Percentiles rank a stretch among this genome's conserved stretches.
Evolutionary conservation across 2,113 vertebrate genomes (phyloP).

Genomic region (Cavia aperea): DNA sequence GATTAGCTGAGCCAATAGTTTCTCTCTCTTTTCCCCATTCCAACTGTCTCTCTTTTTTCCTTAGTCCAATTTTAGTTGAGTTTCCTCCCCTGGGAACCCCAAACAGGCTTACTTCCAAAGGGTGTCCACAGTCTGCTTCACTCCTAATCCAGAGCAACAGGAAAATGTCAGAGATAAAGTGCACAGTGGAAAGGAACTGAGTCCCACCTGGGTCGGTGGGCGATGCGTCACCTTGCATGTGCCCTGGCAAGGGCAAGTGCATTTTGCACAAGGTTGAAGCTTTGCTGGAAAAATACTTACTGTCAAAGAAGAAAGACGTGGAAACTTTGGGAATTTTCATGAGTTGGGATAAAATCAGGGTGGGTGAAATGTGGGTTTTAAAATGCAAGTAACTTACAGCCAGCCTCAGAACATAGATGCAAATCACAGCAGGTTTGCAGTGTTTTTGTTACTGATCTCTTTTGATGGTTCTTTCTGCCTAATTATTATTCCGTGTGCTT

Average conservation of each 20-base stretch:
- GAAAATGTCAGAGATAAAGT: neutral
- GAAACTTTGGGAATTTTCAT: neutral
- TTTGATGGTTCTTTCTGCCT: neutral
- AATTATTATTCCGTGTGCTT: conserved; percentile 35
- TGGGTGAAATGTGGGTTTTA: neutral
- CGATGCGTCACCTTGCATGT: neutral
- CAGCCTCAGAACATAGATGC: neutral
- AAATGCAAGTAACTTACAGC: neutral
- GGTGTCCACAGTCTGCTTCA: neutral
- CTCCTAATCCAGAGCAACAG: neutral
- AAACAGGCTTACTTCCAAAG: neutral
- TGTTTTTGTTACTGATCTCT: neutral
- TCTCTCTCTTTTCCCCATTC: neutral
- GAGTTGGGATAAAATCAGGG: neutral
- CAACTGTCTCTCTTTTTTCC: neutral
- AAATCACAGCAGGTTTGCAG: neutral
- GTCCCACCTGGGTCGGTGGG: neutral
- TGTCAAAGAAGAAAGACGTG: neutral
- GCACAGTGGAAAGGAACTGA: neutral
- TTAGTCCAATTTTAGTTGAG: neutral
- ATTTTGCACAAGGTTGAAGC: neutral
- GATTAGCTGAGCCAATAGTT: neutral
- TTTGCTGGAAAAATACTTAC: neutral
- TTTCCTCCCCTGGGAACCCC: neutral
- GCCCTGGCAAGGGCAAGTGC: neutral